Evolutionary conservation across 2,113 vertebrate genomes (phyloP), one percentile per base, ranked within the genome.

Genomic region (Pelecanoides urinatrix): DNA sequence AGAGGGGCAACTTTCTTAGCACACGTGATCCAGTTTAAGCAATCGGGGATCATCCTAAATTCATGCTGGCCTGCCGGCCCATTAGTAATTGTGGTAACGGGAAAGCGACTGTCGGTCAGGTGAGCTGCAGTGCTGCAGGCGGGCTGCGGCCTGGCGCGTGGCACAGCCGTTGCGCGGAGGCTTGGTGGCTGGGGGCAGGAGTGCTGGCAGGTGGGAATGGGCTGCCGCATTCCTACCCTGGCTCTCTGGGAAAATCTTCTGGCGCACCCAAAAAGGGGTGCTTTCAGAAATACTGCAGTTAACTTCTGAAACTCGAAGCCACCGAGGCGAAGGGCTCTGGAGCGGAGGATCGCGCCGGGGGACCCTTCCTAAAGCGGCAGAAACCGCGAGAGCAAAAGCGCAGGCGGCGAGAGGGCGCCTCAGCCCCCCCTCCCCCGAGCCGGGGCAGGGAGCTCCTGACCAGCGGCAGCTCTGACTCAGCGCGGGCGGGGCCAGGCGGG

Each of bases 211-310:
- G n/a, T 4, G 7, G n/a, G 19, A 72, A 26, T 0, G 3, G 38
- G 6, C n/a, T 30, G 44, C 18, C 0, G 15, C 1, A 2, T 8
- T 38, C 3, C 0, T 6, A 3, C 4, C 22, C 21, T 1, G 0
- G 0, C 56, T 10, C 1, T 1, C 12, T 30, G 38, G 2, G 38
- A 13, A 20, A 21, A 29, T 6, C 26, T 18, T 36, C 30, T 1
- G 0, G 62, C 1, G 1, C 27, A 3, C 36, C 12, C 21, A 2
- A 2, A 19, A 27, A 30, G 11, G 11, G 4, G 1, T 8, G 9
- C 21, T 25, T 50, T 21, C 1, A 8, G 53, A 53, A 61, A 42
- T 7, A 1, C 10, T 12, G 36, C 6, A 0, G 44, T 44, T 17
- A 21, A 16, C 10, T 29, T n/a, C n/a, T n/a, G n/a, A n/a, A n/a